A percentile compares a stretch with the other conserved stretches of the same genome.
Conservation (phyloP, 2,797 vertebrate species). For the Parotocinclus haroldoi region DNA sequence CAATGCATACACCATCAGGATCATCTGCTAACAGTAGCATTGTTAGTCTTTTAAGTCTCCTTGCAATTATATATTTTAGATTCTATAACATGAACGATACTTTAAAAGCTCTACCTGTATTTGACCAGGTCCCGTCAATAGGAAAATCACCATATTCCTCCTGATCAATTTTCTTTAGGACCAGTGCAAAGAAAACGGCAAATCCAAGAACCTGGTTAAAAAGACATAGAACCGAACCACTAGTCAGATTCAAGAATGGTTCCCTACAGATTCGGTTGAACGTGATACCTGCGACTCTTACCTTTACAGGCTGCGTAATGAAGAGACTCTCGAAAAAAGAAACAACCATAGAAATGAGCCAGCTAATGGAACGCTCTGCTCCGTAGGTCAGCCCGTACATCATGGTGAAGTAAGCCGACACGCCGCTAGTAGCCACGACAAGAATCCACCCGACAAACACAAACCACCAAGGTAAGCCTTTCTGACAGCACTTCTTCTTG, state of each 20-base stretch:
- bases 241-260: no score
- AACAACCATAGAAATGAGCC: constrained; percentile 90
- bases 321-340: constrained; percentile 93
- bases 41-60: background rate
- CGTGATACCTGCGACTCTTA: constrained; percentile 53
- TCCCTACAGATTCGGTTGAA: background rate
- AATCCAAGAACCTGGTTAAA: constrained; percentile 86
- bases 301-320: constrained; percentile 92
- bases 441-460: constrained; percentile 87
- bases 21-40: constrained; percentile 64
- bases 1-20: constrained; percentile 62
- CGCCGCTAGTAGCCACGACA: constrained; percentile 78
- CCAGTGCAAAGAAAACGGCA: constrained; percentile 92
- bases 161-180: constrained; percentile 86
- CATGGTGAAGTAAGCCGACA: constrained; percentile 92
- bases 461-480: constrained; percentile 91
- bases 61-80: no score
- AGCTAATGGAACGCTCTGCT: constrained; percentile 85
- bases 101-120: constrained; percentile 65
- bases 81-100: background rate
- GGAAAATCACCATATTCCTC: constrained; percentile 80
- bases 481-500: no score
- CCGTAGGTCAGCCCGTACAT: constrained; percentile 91
- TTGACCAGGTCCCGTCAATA: constrained; percentile 59
- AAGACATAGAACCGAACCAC: constrained; percentile 3